phyloP scores from a whole-genome alignment of 2,797 vertebrate genomes.

The Macrochelys suwanniensis region DNA sequence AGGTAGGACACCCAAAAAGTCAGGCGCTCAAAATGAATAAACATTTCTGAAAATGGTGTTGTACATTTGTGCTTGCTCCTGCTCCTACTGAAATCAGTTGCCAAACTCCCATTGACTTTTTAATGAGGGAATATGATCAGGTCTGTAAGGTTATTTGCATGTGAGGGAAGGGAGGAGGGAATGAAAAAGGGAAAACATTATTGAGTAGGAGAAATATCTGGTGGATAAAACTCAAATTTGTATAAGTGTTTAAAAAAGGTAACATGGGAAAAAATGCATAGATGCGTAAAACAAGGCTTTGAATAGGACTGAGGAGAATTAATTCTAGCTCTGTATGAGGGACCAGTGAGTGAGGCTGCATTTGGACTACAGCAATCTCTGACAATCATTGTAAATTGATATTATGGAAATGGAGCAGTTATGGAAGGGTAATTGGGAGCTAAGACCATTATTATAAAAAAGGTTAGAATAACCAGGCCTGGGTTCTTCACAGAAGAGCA shows the following conservation, averaged over 20 bases:
- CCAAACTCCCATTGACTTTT: not conserved
- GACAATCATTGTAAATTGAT: not conserved
- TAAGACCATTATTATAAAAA: not conserved
- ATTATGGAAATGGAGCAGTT: not conserved
- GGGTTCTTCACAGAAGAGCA: not conserved
- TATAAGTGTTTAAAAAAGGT: not conserved
- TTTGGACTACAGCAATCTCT: not conserved
- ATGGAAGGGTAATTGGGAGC: not conserved
- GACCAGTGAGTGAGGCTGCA: not conserved
- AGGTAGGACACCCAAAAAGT: not conserved
- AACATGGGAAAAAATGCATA: not conserved
- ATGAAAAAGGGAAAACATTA: not conserved
- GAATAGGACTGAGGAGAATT: not conserved
- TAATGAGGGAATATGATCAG: not conserved
- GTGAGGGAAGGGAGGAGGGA: not conserved
- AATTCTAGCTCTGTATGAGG: not conserved
- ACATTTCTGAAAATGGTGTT: not conserved
- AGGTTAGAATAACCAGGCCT: not conserved
- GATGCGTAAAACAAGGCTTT: not conserved
- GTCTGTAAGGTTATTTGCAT: not conserved
- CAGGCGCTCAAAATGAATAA: not conserved
- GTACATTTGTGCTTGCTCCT: not conserved
- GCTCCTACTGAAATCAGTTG: not conserved
- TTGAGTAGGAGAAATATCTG: not conserved
- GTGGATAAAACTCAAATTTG: not conserved